Percentiles rank a stretch among this genome's conserved stretches.
Conservation (phyloP, 2,888 invertebrate genomes). For the Gortyna flavago region DNA sequence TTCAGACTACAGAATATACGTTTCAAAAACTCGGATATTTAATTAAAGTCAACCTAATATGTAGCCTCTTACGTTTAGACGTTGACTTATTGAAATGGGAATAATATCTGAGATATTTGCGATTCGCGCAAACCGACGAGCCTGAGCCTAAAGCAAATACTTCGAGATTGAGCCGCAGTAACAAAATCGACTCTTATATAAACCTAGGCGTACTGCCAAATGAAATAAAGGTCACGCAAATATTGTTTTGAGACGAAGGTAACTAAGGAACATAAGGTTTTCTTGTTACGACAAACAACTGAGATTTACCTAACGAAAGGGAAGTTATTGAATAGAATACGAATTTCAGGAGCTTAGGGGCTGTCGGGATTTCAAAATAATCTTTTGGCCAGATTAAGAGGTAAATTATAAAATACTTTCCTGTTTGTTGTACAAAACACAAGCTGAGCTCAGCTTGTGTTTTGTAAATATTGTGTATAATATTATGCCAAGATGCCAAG, state of each 20-base stretch:
- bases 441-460: too few relatives aligned
- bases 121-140: constrained; percentile 34
- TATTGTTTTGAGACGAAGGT: constrained; percentile 53
- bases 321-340: constrained; percentile 29
- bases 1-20: constrained; percentile 2
- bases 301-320: constrained; percentile 26
- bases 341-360: constrained; percentile 5
- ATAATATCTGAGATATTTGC: constrained; percentile 28
- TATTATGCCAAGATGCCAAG: constrained; percentile 44
- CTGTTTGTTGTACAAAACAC: constrained; percentile 28
- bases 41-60: constrained; percentile 6
- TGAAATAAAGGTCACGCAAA: constrained; percentile 56
- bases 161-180: constrained; percentile 45
- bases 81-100: constrained; percentile 43
- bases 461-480: too few relatives aligned
- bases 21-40: constrained; percentile 1
- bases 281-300: constrained; percentile 43
- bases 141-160: constrained; percentile 54
- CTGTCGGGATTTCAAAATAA: constrained; percentile 8
- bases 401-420: constrained; percentile 3
- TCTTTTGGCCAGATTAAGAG: constrained; percentile 14
- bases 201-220: constrained; percentile 48
- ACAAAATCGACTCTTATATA: constrained; percentile 49
- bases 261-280: constrained; percentile 11
- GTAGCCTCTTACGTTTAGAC: background rate